These are phyloP conservation scores for Hylaeus volcanicus DNA, from an alignment of 1,140 invertebrate genomes.

Conservation along the genomic window DNA sequence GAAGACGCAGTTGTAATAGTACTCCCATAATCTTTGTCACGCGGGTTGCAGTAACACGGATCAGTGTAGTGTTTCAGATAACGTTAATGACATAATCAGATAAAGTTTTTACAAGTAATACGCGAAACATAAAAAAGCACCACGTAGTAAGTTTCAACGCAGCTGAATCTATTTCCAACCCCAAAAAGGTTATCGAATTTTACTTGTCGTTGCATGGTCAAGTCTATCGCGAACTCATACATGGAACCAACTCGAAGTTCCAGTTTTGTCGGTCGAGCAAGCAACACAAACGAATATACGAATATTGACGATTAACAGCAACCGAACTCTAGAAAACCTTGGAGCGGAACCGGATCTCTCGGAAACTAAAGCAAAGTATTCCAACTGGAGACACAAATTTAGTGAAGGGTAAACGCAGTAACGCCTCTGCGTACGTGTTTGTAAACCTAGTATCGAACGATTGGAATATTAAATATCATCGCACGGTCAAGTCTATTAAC, in stretches of 20 bases:
- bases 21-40: constrained; percentile 15
- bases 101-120: background rate
- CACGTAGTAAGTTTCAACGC: background rate
- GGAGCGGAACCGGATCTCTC: background rate
- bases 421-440: background rate
- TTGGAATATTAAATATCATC: background rate
- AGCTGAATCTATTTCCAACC: too few relatives aligned
- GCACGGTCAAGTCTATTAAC: constrained; percentile 24
- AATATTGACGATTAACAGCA: too few relatives aligned
- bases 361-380: background rate
- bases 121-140: background rate
- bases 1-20: constrained; percentile 11
- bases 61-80: constrained; percentile 23
- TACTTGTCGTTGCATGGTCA: constrained; percentile 7
- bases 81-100: constrained; percentile 16
- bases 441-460: background rate
- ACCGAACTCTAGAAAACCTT: background rate
- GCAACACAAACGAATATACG: too few relatives aligned
- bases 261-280: too few relatives aligned
- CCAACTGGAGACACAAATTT: background rate
- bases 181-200: background rate
- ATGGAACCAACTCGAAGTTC: constrained; percentile 2
- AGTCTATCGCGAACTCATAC: constrained; percentile 2
- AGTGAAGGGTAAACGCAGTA: background rate
- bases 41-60: background rate